Evolutionary conservation across 2,113 vertebrate genomes (phyloP).

Genomic region (Amphilophus citrinellus): DNA sequence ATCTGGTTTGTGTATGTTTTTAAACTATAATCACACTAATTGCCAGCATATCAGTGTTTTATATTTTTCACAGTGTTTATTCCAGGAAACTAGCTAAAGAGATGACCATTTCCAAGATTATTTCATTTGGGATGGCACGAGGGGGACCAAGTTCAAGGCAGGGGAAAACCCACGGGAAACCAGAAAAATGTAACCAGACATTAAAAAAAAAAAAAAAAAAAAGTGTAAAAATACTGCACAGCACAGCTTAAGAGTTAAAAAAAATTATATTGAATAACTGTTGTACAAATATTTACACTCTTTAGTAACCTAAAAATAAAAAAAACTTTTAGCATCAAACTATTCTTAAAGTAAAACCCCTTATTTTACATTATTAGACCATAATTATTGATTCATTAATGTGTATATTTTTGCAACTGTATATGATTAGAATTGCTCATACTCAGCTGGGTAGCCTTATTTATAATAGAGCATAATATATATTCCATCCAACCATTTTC

Average conservation of each 20-base stretch:
- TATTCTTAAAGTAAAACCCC: neutral
- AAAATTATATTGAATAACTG: neutral
- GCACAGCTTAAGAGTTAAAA: neutral
- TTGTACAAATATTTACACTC: neutral
- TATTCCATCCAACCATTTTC: neutral
- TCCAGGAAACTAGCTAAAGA: neutral
- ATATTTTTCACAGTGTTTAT: constrained; percentile 3
- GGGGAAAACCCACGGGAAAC: neutral
- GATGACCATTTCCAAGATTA: neutral
- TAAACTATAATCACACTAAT: neutral
- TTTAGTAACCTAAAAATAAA: neutral
- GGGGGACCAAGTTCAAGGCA: neutral
- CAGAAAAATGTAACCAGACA: neutral
- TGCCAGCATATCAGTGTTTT: neutral
- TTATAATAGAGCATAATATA: neutral
- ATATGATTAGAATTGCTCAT: neutral
- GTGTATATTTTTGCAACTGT: neutral
- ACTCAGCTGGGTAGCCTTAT: neutral
- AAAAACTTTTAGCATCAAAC: neutral
- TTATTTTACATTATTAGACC: neutral
- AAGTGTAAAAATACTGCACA: neutral
- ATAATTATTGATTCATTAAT: neutral
- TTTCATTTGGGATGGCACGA: neutral
- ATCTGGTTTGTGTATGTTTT: neutral
- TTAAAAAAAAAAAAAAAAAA: neutral